Evolutionary conservation across 2,113 vertebrate genomes (phyloP).

Genomic region (Tragelaphus scriptus): DNA sequence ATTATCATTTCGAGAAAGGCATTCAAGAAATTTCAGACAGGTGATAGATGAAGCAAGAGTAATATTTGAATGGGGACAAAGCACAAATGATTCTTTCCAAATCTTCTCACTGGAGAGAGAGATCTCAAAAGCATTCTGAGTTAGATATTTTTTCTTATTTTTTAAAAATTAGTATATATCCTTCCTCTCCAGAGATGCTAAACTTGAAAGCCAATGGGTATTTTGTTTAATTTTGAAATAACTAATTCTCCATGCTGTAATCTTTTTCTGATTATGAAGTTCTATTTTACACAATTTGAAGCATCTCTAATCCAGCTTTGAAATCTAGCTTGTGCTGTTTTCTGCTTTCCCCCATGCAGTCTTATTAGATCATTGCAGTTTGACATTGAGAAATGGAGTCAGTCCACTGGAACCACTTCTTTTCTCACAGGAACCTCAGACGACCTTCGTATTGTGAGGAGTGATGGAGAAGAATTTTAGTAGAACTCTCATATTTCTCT

Average conservation of each 20-base stretch:
- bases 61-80: neutral
- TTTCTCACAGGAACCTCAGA: neutral
- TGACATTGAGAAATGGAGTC: neutral
- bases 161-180: neutral
- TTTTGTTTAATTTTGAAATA: slow-evolving; percentile 3
- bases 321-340: neutral
- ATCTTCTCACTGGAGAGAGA: neutral
- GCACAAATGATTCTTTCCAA: neutral
- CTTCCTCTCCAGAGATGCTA: neutral
- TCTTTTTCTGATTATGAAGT: neutral
- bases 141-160: neutral
- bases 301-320: slow-evolving; percentile 24
- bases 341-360: neutral
- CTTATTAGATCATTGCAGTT: neutral
- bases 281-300: slow-evolving; percentile 21
- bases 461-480: neutral
- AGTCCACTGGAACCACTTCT: neutral
- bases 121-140: neutral
- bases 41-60: neutral
- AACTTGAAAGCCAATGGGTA: neutral
- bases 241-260: neutral
- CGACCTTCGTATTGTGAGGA: neutral
- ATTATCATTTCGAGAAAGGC: slow-evolving; percentile 6
- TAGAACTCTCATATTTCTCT: neutral
- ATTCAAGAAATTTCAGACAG: slow-evolving; percentile 4